Percentiles rank a stretch among this genome's conserved stretches.
These are phyloP conservation scores for Stegostoma tigrinum DNA, from an alignment of 2,113 vertebrate genomes.

Conservation along the genomic window DNA sequence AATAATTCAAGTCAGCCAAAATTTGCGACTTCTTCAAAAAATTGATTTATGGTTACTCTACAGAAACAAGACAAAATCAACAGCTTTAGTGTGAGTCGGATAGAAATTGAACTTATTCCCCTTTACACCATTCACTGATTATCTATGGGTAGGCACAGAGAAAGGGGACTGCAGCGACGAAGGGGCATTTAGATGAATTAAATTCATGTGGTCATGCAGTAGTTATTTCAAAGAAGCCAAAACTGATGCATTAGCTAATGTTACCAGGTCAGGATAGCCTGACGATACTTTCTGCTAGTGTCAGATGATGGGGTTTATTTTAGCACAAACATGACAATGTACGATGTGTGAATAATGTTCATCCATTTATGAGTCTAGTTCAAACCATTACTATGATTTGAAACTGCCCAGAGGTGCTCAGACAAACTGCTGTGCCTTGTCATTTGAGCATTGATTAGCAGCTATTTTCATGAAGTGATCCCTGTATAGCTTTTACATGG, in stretches of 20 bases:
- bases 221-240: not conserved
- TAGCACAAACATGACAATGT: too few relatives aligned
- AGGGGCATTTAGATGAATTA: not conserved
- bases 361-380: too few relatives aligned
- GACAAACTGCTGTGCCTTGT: too few relatives aligned
- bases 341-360: not conserved
- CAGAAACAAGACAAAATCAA: slow-evolving; percentile 14
- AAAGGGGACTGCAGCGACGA: not conserved
- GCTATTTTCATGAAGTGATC: too few relatives aligned
- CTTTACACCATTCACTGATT: not conserved
- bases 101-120: not conserved
- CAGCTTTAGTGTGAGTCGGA: not conserved
- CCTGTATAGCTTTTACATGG: too few relatives aligned
- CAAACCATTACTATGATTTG: too few relatives aligned
- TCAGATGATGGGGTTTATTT: not conserved
- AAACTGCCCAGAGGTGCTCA: too few relatives aligned
- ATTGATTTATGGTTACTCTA: not conserved
- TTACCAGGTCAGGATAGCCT: not conserved
- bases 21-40: slow-evolving; percentile 25
- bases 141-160: too few relatives aligned
- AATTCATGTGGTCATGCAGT: not conserved
- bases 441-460: too few relatives aligned
- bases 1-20: slow-evolving; percentile 17
- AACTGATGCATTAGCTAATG: not conserved
- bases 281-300: not conserved